Evolutionary conservation across 2,113 vertebrate genomes (phyloP).

Genomic region (Vireo altiloquus): DNA sequence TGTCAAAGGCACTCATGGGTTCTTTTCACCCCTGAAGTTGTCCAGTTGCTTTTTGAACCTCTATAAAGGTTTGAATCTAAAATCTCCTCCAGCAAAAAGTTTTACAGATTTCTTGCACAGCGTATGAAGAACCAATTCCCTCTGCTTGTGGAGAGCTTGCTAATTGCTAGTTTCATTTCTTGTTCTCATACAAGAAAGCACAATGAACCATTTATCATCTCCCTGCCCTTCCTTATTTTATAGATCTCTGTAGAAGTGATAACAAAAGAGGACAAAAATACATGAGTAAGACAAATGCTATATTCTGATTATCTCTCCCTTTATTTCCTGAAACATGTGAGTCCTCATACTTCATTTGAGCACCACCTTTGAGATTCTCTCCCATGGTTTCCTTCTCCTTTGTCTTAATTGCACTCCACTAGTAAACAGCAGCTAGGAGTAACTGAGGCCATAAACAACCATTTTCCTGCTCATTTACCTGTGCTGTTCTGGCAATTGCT

Average conservation of each 20-base stretch:
- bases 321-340: neutral
- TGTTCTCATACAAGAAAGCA: neutral
- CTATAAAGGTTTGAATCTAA: neutral
- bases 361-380: neutral
- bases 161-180: neutral
- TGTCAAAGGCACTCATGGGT: neutral
- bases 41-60: neutral
- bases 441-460: neutral
- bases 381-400: neutral
- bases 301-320: neutral
- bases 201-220: neutral
- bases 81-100: neutral
- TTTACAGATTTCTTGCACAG: neutral
- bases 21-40: neutral
- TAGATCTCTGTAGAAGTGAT: neutral
- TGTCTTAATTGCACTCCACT: neutral
- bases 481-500: neutral
- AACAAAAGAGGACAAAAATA: neutral
- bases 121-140: neutral
- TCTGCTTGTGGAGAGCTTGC: neutral
- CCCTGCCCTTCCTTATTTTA: neutral
- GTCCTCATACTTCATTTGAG: neutral
- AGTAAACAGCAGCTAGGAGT: neutral
- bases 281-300: neutral
- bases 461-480: constrained; percentile 3